Base-by-base conservation (phyloP, 2,888 invertebrate species). In the Matsumyia berberina region DNA sequence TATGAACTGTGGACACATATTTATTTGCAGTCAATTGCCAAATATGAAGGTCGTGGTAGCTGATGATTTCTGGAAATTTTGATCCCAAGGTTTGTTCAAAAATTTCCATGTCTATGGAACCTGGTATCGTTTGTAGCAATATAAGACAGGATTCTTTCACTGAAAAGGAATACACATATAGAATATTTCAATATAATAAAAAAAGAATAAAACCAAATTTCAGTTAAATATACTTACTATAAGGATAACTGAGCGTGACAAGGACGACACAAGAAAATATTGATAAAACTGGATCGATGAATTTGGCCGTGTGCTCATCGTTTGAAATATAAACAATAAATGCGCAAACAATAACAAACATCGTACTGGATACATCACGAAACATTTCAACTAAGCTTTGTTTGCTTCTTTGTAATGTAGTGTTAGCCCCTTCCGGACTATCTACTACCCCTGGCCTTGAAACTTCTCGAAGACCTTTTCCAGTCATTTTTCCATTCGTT, bases 91-190 rank as follows among this genome's bases (percentile, higher is more conserved):
- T 94, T 37, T 93, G 92, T 87, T 95, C 94, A 83, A 97, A 93
- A 7, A 93, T 93, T 86, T 94, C 94, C 49, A 97, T 95, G 88
- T 97, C 95, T 86, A 98, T 95, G 11, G 97, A 96, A 87, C 95
- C 96, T 0, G 98, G 98, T 77, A 98, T 97, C 0, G 98, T 98
- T 92, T 98, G 98, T 17, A 98, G 93, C 0, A 98, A 93, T 88
- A 98, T 97, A 70, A 97, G 92, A 4, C 97, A 96, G 9, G 97
- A 97, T 90, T 97, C 96, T 87, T 96, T 96, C 94, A 98, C 97
- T 97, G 91, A 92, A 87, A 82, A 86, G 33, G n/a, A n/a, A n/a
- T n/a, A 44, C 55, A 24, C 29, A 11, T 8, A 11, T 51, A 15
- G 64, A 24, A 55, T n/a, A 15, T 42, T 0, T 6, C 4, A 24